Evolutionary conservation across 2,888 invertebrate genomes (phyloP).

Genomic region (Cephonodes hylas): DNA sequence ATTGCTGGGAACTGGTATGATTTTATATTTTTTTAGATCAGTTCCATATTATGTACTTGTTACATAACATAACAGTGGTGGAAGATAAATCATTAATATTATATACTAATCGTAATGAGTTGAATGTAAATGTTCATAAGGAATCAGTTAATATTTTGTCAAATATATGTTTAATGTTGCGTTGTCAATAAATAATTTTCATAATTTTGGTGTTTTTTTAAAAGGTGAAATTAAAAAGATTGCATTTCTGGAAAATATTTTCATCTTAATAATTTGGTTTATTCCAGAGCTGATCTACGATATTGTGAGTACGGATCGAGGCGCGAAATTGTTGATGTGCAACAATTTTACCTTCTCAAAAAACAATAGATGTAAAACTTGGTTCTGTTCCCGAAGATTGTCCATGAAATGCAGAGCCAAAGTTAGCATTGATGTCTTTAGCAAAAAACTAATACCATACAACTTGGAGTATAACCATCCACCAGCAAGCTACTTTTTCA

Average conservation of each 20-base stretch:
- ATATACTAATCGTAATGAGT: too few species aligned
- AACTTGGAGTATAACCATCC: slow-evolving; percentile 1
- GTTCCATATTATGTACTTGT: too few species aligned
- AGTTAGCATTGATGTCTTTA: not conserved
- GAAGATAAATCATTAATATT: too few species aligned
- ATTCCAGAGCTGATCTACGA: slow-evolving; percentile 2
- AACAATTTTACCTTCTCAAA: not conserved
- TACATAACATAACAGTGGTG: too few species aligned
- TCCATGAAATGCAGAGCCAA: slow-evolving; percentile 5
- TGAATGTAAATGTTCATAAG: too few species aligned
- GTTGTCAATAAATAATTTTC: too few species aligned
- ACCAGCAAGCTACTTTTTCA: not conserved
- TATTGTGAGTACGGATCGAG: not conserved
- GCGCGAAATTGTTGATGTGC: not conserved
- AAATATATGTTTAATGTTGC: too few species aligned
- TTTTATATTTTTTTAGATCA: too few species aligned
- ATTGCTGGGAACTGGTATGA: too few species aligned
- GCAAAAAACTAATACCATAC: not conserved
- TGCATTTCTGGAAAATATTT: not conserved
- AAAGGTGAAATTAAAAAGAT: not conserved
- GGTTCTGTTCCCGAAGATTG: not conserved
- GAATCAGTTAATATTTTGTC: too few species aligned
- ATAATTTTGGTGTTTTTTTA: too few species aligned
- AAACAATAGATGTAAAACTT: not conserved
- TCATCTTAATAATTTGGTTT: not conserved